phyloP scores from a whole-genome alignment of 2,113 vertebrate species.

The Notarius lentiginosus region DNA sequence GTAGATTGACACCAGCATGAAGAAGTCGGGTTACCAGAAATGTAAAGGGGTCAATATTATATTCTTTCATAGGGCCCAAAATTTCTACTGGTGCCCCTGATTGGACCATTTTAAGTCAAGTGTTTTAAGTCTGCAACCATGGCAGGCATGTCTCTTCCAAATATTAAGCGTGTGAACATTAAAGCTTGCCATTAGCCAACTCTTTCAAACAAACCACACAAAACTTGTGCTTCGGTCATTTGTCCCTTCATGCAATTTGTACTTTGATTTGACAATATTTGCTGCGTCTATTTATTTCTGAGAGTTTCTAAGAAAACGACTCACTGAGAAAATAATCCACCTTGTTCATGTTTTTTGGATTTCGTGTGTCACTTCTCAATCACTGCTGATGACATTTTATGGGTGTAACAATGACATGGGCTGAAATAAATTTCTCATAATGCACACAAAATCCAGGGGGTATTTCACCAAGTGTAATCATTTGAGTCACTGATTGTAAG shows the following conservation, averaged over 20 bases:
- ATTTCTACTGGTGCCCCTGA: neutral
- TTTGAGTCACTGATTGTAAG: too few relatives aligned
- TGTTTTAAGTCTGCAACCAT: neutral
- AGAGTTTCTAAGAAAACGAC: neutral
- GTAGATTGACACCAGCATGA: too few relatives aligned
- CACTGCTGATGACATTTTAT: neutral
- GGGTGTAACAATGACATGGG: neutral
- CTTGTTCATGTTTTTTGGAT: neutral
- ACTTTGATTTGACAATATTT: neutral
- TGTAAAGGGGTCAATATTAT: too few relatives aligned
- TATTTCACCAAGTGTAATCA: neutral
- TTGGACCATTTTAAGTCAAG: neutral
- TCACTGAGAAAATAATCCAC: neutral
- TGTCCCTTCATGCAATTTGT: neutral
- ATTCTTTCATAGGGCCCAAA: too few relatives aligned
- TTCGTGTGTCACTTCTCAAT: neutral
- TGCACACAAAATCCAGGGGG: neutral
- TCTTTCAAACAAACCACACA: neutral
- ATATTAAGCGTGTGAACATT: neutral
- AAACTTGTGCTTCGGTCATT: neutral
- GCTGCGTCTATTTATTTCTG: neutral
- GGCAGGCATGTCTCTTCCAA: neutral
- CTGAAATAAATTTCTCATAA: neutral
- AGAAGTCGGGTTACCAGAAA: too few relatives aligned
- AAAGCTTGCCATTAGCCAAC: neutral